Percentiles rank a stretch among this genome's conserved stretches.
phyloP scores from a whole-genome alignment of 2,797 vertebrate species.

The Melanotaenia parkinsoni region DNA sequence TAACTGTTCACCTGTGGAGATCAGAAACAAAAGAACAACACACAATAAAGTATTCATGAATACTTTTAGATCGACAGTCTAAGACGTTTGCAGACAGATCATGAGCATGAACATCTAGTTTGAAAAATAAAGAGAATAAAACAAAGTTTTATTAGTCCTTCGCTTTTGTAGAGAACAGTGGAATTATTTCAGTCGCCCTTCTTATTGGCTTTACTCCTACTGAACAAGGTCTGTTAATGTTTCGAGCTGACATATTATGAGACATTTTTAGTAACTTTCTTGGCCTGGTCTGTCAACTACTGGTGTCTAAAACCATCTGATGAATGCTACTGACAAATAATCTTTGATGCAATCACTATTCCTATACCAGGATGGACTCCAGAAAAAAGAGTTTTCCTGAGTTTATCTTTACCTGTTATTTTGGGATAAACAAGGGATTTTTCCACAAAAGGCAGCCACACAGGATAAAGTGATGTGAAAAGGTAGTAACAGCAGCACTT shows the following conservation, averaged over 20 bases:
- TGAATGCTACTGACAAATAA: conserved; percentile 16
- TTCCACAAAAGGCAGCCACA: conserved; percentile 3
- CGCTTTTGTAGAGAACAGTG: conserved; percentile 29
- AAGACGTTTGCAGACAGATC: conserved; percentile 11
- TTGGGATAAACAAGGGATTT: conserved; percentile 17
- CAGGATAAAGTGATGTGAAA: conserved; percentile 29
- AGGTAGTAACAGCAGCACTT: conserved; percentile 19
- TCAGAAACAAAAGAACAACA: conserved; percentile 59
- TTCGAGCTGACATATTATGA: conserved; percentile 66
- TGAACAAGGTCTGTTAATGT: conserved; percentile 30
- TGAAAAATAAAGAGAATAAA: conserved; percentile 19
- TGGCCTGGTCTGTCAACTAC: not conserved
- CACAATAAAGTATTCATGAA: conserved; percentile 58
- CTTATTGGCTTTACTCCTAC: conserved; percentile 37
- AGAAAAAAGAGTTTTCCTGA: conserved; percentile 16
- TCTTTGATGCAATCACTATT: conserved; percentile 16
- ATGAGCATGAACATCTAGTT: conserved; percentile 18
- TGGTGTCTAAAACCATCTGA: conserved; percentile 24
- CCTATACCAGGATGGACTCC: conserved; percentile 1
- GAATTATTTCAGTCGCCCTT: conserved; percentile 36
- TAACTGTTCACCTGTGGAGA: conserved; percentile 55
- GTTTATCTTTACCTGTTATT: conserved; percentile 4
- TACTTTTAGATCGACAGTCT: conserved; percentile 44
- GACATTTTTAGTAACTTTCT: conserved; percentile 31
- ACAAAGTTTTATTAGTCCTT: conserved; percentile 18